These are phyloP conservation scores for Diphyllodes magnificus DNA, from an alignment of 2,113 vertebrate species.

Conservation along the genomic window DNA sequence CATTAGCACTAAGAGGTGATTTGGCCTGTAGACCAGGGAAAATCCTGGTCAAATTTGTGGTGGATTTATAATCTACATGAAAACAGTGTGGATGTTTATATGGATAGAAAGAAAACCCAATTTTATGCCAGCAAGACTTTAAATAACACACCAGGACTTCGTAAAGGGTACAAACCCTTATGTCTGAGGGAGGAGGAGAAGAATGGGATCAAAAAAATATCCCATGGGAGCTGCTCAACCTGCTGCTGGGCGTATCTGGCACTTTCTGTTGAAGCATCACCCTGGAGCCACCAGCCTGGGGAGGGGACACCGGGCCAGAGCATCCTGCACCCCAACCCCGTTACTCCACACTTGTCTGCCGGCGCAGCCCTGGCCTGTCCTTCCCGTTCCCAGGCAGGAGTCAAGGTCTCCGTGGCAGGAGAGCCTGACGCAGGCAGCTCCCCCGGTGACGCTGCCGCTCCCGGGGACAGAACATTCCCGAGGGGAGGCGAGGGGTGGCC, in stretches of 20 bases:
- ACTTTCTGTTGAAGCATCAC: not conserved
- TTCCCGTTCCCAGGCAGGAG: conserved; percentile 22
- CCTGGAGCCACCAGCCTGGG: not conserved
- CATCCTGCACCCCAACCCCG: not conserved
- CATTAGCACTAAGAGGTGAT: not conserved
- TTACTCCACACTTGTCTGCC: not conserved
- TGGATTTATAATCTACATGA: accelerated
- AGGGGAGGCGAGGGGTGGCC: not conserved
- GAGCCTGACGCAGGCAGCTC: conserved; percentile 58
- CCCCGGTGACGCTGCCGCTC: not conserved
- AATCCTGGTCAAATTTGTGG: not conserved
- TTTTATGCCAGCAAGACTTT: not conserved
- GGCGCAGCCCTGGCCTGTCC: not conserved
- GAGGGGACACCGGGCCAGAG: not conserved
- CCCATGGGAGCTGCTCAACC: not conserved
- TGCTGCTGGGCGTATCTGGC: not conserved
- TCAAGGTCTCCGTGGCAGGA: conserved; percentile 39
- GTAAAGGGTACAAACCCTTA: not conserved
- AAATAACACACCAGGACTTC: not conserved
- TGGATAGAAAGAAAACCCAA: not conserved
- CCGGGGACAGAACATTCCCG: conserved; percentile 49
- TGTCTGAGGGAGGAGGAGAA: not conserved
- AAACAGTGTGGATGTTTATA: not conserved
- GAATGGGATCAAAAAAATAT: not conserved
- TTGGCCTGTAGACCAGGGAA: not conserved